A percentile compares a stretch with the other conserved stretches of the same genome.
Evolutionary conservation across 2,888 invertebrate species (phyloP).

Genomic region (Acanthopleura granulata): DNA sequence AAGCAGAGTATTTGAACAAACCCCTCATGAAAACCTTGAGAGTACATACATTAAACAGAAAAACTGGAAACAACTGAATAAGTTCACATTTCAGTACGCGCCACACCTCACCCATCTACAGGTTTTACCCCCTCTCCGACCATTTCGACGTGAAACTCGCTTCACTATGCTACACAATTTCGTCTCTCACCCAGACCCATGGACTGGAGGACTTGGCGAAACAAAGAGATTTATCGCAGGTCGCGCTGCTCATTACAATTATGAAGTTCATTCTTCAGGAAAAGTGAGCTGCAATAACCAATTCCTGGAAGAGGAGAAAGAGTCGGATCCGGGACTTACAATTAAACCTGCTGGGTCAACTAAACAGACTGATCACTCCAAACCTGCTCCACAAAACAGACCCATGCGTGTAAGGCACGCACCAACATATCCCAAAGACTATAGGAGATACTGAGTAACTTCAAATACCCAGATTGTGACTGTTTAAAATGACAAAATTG

Average conservation of each 20-base stretch:
- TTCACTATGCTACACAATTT: neutral
- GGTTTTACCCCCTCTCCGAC: neutral
- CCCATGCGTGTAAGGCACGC: too few relatives aligned
- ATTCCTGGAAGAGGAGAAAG: neutral
- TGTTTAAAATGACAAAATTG: too few relatives aligned
- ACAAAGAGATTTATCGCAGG: neutral
- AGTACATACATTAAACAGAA: slow-evolving; percentile 8
- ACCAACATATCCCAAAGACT: too few relatives aligned
- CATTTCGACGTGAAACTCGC: neutral
- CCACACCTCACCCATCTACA: slow-evolving; percentile 24
- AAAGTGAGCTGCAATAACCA: neutral
- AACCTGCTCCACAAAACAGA: too few relatives aligned
- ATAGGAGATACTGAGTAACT: too few relatives aligned
- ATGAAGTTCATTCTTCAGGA: neutral
- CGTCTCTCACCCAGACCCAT: neutral
- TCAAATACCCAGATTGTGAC: too few relatives aligned
- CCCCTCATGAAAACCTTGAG: slow-evolving; percentile 19
- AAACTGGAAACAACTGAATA: slow-evolving; percentile 28
- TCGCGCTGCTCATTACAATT: neutral
- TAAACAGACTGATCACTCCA: too few relatives aligned
- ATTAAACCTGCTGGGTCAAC: too few relatives aligned
- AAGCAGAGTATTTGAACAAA: slow-evolving; percentile 22
- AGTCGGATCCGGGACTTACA: neutral
- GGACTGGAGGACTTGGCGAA: neutral
- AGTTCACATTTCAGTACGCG: slow-evolving; percentile 24